Conservation (phyloP, 2,113 vertebrate genomes). For the Lepus timidus region DNA sequence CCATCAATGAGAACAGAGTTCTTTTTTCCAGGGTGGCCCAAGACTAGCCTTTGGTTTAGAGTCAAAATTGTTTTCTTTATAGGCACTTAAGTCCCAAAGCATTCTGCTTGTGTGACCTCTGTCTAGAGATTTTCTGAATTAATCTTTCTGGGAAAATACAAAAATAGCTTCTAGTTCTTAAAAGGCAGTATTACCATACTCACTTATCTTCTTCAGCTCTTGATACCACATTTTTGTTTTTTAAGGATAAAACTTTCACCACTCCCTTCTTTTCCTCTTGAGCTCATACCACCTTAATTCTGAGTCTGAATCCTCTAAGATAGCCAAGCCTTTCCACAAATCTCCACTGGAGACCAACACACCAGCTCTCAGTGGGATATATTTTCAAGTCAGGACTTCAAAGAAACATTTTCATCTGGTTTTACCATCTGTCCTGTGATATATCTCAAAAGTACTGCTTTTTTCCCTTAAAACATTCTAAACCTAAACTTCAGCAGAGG, state of each 20-base stretch:
- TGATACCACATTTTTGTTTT: not conserved
- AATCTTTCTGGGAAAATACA: not conserved
- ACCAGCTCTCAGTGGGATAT: not conserved
- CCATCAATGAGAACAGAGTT: not conserved
- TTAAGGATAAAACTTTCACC: not conserved
- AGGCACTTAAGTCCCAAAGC: not conserved
- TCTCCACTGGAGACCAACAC: not conserved
- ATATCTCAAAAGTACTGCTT: not conserved
- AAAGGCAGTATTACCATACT: not conserved
- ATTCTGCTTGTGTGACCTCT: slow-evolving; percentile 1
- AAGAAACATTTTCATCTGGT: not conserved
- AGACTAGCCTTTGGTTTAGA: not conserved
- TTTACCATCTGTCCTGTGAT: not conserved
- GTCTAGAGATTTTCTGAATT: slow-evolving; percentile 22
- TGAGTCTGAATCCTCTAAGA: not conserved
- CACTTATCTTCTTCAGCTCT: not conserved
- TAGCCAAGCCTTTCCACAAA: not conserved
- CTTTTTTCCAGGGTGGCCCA: not conserved
- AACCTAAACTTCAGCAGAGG: not conserved
- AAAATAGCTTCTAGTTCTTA: slow-evolving; percentile 22
- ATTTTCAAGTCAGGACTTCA: not conserved
- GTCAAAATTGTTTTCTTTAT: not conserved
- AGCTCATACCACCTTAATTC: slow-evolving; percentile 2
- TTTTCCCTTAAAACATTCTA: not conserved
- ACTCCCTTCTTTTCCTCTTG: not conserved